phyloP scores from a whole-genome alignment of 1,140 invertebrate species.

The Nasonia giraulti region DNA sequence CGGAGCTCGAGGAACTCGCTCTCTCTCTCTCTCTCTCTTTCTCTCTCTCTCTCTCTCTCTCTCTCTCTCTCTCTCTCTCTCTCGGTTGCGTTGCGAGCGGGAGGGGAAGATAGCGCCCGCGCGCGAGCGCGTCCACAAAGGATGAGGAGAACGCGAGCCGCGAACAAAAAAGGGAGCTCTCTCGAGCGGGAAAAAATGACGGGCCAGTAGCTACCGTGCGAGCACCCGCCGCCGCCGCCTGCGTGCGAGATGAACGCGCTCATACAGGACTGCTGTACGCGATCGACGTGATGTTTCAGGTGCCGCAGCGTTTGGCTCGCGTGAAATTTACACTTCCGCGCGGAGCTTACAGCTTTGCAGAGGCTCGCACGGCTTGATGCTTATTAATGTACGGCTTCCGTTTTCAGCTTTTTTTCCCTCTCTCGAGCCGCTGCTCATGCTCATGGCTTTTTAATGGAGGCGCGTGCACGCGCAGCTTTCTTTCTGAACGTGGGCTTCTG shows the following conservation, averaged over 20 bases:
- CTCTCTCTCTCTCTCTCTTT: too few species aligned
- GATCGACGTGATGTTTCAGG: not conserved
- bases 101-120: not conserved
- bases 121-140: slow-evolving; percentile 22
- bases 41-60: too few species aligned
- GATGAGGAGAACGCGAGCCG: slow-evolving; percentile 39
- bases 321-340: slow-evolving; percentile 39
- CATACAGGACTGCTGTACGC: not conserved
- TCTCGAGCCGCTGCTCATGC: not conserved
- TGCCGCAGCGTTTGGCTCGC: slow-evolving; percentile 1
- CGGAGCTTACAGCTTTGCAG: not conserved
- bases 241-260: slow-evolving; percentile 51
- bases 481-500: not conserved
- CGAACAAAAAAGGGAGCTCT: slow-evolving; percentile 52
- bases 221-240: too few species aligned
- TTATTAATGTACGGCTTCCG: slow-evolving; percentile 35
- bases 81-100: not conserved
- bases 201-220: slow-evolving; percentile 60
- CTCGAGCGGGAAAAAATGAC: slow-evolving; percentile 62
- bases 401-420: not conserved
- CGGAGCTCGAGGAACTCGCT: too few species aligned
- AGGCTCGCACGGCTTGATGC: not conserved
- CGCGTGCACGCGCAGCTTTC: not conserved
- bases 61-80: too few species aligned
- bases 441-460: not conserved